Conservation (phyloP, 2,888 invertebrate species). For the Archips xylosteana region DNA sequence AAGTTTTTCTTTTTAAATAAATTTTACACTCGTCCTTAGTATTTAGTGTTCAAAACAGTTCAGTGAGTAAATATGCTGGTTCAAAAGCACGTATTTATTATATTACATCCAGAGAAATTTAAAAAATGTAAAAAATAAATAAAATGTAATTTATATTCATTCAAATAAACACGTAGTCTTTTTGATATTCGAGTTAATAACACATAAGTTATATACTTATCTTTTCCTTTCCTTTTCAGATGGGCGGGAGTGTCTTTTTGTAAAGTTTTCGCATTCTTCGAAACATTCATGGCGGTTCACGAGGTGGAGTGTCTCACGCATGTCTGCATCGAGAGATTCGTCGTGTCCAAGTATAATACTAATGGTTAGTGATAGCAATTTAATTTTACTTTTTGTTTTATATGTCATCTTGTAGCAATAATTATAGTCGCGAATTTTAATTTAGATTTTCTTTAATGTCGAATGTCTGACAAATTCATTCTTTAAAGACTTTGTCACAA, state of each 20-base stretch:
- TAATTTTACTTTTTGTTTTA: background rate
- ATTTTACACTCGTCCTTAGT: background rate
- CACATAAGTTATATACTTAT: too few species aligned
- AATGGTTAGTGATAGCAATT: conserved; percentile 64
- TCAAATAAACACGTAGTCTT: background rate
- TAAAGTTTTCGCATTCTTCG: conserved; percentile 61
- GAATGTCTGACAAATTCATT: too few species aligned
- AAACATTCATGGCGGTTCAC: conserved; percentile 75
- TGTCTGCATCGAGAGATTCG: conserved; percentile 79
- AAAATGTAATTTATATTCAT: too few species aligned
- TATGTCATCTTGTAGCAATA: too few species aligned
- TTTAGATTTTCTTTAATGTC: too few species aligned
- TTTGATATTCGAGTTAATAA: background rate
- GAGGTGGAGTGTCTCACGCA: conserved; percentile 78
- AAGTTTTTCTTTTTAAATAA: conserved; percentile 29
- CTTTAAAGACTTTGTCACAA: too few species aligned
- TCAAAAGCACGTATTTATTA: too few species aligned
- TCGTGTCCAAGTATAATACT: conserved; percentile 69
- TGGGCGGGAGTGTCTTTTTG: background rate
- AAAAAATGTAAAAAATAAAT: too few species aligned
- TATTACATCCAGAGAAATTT: too few species aligned
- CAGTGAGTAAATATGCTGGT: too few species aligned
- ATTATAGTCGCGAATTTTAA: too few species aligned
- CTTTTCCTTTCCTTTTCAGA: conserved; percentile 9
- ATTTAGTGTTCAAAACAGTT: background rate